Conservation (phyloP, 2,113 vertebrate genomes). For the Vidua macroura region DNA sequence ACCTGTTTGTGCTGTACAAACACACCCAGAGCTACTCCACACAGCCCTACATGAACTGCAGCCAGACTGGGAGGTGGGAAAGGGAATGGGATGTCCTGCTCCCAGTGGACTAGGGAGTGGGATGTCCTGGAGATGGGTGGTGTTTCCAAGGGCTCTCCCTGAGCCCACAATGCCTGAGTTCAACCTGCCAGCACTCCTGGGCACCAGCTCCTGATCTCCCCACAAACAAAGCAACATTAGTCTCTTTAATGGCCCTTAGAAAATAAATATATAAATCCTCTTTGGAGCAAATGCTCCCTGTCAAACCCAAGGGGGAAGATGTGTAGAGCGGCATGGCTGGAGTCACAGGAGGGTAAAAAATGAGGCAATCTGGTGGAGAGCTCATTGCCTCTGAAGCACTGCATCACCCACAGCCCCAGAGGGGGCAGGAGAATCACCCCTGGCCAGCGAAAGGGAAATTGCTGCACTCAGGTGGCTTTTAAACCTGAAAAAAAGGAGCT, state of each 20-base stretch:
- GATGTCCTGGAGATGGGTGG: not conserved
- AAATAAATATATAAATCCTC: not conserved
- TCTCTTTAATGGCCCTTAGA: not conserved
- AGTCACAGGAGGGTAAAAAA: not conserved
- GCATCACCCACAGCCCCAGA: not conserved
- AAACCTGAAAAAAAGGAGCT: not conserved
- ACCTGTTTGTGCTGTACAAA: not conserved
- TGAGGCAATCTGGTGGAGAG: not conserved
- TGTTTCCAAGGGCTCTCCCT: not conserved
- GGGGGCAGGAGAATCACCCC: not conserved
- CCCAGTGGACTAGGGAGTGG: not conserved
- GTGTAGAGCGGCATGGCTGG: accelerated
- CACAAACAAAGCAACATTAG: not conserved
- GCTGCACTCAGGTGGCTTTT: not conserved
- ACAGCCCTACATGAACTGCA: accelerated
- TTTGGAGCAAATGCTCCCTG: not conserved
- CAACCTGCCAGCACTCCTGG: not conserved
- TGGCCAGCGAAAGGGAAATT: not conserved
- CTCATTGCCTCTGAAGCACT: not conserved
- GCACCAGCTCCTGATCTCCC: not conserved
- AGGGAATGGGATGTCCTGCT: not conserved
- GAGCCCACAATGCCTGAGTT: not conserved
- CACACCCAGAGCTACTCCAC: not conserved
- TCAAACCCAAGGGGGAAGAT: not conserved
- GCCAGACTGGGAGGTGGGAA: not conserved